A percentile compares a stretch with the other conserved stretches of the same genome.
phyloP scores from a whole-genome alignment of 2,113 vertebrate genomes.

The Siniperca knerii region DNA sequence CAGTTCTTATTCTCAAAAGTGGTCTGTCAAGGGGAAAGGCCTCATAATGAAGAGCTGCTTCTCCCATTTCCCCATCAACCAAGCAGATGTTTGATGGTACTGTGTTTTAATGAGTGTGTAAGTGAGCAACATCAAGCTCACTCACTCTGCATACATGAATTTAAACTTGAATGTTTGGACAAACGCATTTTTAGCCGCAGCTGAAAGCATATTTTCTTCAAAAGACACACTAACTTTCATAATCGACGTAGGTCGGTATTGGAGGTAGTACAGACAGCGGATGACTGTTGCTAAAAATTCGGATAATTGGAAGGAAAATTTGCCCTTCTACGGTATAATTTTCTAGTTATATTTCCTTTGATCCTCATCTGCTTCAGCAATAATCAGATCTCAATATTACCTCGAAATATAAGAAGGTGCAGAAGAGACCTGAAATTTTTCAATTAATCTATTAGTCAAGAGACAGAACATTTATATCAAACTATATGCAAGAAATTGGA shows the following conservation, averaged over 20 bases:
- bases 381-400: background rate
- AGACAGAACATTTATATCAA: background rate
- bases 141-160: background rate
- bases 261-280: background rate
- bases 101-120: constrained; percentile 4
- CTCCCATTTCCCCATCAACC: constrained; percentile 6
- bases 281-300: background rate
- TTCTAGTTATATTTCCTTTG: background rate
- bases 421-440: background rate
- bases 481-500: background rate
- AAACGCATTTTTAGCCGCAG: background rate
- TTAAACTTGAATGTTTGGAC: background rate
- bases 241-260: background rate
- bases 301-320: background rate
- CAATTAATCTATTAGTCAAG: background rate
- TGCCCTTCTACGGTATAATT: background rate
- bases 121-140: background rate
- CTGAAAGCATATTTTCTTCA: background rate
- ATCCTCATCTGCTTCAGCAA: background rate
- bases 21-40: background rate
- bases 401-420: background rate
- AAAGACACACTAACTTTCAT: background rate
- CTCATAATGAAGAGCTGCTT: background rate
- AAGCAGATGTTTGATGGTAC: constrained; percentile 6
- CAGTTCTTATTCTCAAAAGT: background rate